Evolutionary conservation across 2,888 invertebrate genomes (phyloP), one percentile per base, ranked within the genome.

Genomic region (Bombyx huttoni): DNA sequence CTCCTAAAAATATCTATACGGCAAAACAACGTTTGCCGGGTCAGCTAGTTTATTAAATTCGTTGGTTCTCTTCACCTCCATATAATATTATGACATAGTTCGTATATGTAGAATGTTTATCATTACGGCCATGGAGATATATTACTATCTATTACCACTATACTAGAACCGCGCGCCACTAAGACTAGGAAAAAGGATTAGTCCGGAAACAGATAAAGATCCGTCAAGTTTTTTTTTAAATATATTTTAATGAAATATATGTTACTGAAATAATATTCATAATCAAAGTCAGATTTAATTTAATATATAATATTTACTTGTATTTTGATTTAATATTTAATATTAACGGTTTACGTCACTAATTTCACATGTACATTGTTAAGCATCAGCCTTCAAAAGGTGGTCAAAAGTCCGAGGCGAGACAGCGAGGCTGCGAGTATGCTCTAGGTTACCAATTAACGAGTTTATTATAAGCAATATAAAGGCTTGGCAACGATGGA

Each of bases 1-100:
- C n/a, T n/a, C n/a, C n/a, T n/a, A n/a, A n/a, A n/a, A n/a, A n/a
- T n/a, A n/a, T n/a, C n/a, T n/a, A n/a, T n/a, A n/a, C n/a, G n/a
- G n/a, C n/a, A n/a, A n/a, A n/a, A n/a, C n/a, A n/a, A n/a, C n/a
- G n/a, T n/a, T n/a, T n/a, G n/a, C n/a, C n/a, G n/a, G n/a, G n/a
- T n/a, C n/a, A n/a, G n/a, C n/a, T n/a, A n/a, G n/a, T n/a, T n/a
- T n/a, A n/a, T n/a, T n/a, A n/a, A n/a, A n/a, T 65, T 71, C 64
- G 66, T 58, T 58, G 56, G 53, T 57, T 68, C 58, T 58, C 60
- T 62, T 49, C 60, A 58, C 56, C 58, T 68, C 59, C 60, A 60
- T 63, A 64, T 66, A 65, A 64, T 65, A 24, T 24, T 24, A 70
- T 65, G 65, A 59, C 50, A 57, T 59, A 55, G 62, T 58, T 61